These are phyloP conservation scores for Metacarcinus magister DNA, from an alignment of 2,888 invertebrate species.

Conservation along the genomic window DNA sequence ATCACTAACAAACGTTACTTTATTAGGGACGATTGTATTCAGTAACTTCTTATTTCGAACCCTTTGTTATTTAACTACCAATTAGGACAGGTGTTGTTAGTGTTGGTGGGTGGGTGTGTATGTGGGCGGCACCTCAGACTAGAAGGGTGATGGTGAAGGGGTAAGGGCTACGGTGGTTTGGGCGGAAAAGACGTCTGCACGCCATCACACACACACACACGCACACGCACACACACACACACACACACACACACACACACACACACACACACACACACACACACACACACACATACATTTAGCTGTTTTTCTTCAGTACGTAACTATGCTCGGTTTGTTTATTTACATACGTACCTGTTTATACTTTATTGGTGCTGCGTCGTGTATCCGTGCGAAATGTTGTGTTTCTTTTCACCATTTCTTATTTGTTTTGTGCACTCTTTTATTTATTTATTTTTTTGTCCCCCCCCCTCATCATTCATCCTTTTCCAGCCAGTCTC, in stretches of 20 bases:
- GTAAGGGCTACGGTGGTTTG: not conserved
- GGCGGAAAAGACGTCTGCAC: not conserved
- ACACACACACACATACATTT: not conserved
- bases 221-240: not conserved
- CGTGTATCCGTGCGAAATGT: constrained; percentile 21
- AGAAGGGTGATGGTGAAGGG: not conserved
- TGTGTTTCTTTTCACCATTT: not conserved
- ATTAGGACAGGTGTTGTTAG: not conserved
- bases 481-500: constrained; percentile 22
- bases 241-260: not conserved
- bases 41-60: not conserved
- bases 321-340: constrained; percentile 28
- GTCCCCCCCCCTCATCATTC: not conserved
- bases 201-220: not conserved
- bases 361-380: not conserved
- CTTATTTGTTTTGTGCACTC: not conserved
- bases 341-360: not conserved
- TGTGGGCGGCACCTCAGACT: not conserved
- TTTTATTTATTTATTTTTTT: not conserved
- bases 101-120: too few species aligned
- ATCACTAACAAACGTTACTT: not conserved
- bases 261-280: not conserved
- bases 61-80: not conserved
- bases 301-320: not conserved
- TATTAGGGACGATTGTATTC: not conserved